Evolutionary conservation across 2,888 invertebrate species (phyloP).

Genomic region (Metalampra italica): DNA sequence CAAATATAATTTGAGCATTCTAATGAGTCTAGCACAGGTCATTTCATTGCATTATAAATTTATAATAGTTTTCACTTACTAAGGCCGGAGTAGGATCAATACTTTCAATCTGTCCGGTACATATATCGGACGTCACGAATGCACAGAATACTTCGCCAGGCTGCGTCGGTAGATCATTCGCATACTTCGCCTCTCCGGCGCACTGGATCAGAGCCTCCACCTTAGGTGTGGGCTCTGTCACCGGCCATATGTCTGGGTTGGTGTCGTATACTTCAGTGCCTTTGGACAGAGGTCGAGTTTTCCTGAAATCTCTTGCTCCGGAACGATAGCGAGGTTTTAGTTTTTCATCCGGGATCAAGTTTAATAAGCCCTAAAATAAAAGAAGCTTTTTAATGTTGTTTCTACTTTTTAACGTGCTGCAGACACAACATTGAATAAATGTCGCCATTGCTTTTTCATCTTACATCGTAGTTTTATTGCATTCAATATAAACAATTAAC

Average conservation of each 20-base stretch:
- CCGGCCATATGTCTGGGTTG: slow-evolving; percentile 78
- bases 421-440: too few species aligned
- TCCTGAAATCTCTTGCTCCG: slow-evolving; percentile 65
- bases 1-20: too few species aligned
- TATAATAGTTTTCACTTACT: too few species aligned
- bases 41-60: too few species aligned
- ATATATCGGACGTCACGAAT: slow-evolving; percentile 71
- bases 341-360: slow-evolving; percentile 62
- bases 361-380: slow-evolving; percentile 65
- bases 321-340: slow-evolving; percentile 67
- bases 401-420: not conserved
- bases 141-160: slow-evolving; percentile 81
- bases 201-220: slow-evolving; percentile 76
- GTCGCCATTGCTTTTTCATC: too few species aligned
- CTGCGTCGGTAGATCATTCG: slow-evolving; percentile 74
- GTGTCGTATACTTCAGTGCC: slow-evolving; percentile 81
- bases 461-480: too few species aligned
- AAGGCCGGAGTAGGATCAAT: slow-evolving; percentile 81
- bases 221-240: slow-evolving; percentile 80
- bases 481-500: too few species aligned
- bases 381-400: too few species aligned
- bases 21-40: too few species aligned
- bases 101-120: slow-evolving; percentile 71
- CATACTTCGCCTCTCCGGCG: slow-evolving; percentile 81
- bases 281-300: slow-evolving; percentile 77